Base-by-base conservation (phyloP, 2,888 invertebrate species). In the Nomada flava region DNA sequence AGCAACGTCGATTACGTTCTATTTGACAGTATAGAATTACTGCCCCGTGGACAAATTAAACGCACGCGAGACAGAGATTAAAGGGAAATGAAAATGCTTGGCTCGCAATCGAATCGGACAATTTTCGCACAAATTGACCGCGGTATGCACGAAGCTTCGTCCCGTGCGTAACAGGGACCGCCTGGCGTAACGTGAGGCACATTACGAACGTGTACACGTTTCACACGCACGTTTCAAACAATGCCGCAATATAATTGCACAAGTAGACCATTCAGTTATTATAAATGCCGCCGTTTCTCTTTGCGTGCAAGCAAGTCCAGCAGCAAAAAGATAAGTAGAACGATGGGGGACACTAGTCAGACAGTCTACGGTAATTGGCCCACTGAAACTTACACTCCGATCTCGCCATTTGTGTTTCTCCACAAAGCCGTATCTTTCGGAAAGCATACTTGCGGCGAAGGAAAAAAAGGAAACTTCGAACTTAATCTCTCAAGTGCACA, bases 11-110 rank as follows among this genome's bases (percentile, higher is more conserved):
- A 60, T 53, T 13, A 57, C 53, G 44, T n/a, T 68, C 57, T 62
- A 83, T 79, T 79, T 69, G 44, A 52, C 9, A 15, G 26, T 11
- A 60, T 53, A 73, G 70, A 84, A 84, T 82, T 82, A 76, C 76
- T 47, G 44, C 57, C 23, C 26, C 62, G 11, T 13, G 36, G 53
- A 36, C 52, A 60, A 68, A 29, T 73, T 68, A 52, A 79, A 59
- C 65, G 55, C 59, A 57, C 55, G 62, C 50, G 47, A 72, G 59
- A 73, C 67, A 70, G 82, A 73, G 73, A 82, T 83, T 82, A 75
- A 72, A 73, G 23, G 62, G 23, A 73, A 76, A 76, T 75, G 62
- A 79, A 79, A 67, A 36, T 36, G 36, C 36, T 36, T 36, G 36
- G 57, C 63, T 71, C 44, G 63, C 62, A 79, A 71, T 79, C 62